phyloP scores from a whole-genome alignment of 2,888 invertebrate genomes.

The Calameuta pallipes region DNA sequence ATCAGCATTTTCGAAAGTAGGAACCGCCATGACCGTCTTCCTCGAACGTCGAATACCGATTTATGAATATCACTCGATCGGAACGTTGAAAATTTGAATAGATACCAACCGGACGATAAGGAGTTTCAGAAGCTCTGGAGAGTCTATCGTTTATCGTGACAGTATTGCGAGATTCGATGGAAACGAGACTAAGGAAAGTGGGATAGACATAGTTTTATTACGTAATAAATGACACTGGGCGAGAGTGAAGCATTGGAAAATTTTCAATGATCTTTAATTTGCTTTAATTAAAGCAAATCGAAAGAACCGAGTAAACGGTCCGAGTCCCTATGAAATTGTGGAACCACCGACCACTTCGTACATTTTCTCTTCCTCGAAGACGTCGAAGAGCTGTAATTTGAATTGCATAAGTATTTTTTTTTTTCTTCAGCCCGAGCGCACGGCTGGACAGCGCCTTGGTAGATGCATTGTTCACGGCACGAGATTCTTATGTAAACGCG shows the following conservation, averaged over 20 bases:
- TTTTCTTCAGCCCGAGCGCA: constrained; percentile 32
- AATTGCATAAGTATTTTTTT: constrained; percentile 44
- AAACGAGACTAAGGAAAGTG: neutral
- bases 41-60: neutral
- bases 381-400: constrained; percentile 39
- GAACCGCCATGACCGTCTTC: neutral
- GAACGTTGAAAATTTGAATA: neutral
- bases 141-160: neutral
- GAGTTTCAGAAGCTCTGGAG: neutral
- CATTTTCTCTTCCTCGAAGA: neutral
- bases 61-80: neutral
- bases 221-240: neutral
- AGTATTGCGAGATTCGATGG: neutral
- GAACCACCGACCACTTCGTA: neutral
- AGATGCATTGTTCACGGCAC: constrained; percentile 47
- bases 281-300: neutral
- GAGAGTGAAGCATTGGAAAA: neutral
- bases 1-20: constrained; percentile 3
- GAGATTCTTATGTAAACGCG: constrained; percentile 57
- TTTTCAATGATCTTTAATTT: neutral
- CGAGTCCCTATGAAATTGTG: neutral
- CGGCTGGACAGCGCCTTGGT: constrained; percentile 31
- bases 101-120: neutral
- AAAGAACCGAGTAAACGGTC: neutral
- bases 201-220: neutral